Evolutionary conservation across 2,888 invertebrate species (phyloP).

Genomic region (Troides aeacus): DNA sequence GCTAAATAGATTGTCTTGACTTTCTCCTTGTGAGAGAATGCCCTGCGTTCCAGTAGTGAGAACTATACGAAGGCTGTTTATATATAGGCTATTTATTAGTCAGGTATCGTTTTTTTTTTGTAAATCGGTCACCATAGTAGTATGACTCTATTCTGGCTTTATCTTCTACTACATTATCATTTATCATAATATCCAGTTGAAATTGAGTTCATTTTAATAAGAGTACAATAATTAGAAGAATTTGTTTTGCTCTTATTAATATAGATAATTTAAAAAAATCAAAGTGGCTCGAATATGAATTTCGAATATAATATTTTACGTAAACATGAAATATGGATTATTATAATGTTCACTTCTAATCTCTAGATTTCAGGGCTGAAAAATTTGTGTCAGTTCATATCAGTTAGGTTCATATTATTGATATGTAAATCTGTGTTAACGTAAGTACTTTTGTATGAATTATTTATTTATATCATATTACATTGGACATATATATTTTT

Average conservation of each 20-base stretch:
- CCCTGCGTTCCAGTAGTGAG: too few species aligned
- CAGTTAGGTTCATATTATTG: neutral
- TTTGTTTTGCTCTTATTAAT: neutral
- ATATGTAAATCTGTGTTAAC: neutral
- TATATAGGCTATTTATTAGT: too few species aligned
- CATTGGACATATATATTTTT: neutral
- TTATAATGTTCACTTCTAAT: neutral
- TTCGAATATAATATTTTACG: neutral
- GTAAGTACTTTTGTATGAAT: neutral
- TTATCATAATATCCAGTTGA: too few species aligned
- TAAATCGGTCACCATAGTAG: too few species aligned
- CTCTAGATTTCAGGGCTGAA: slow-evolving; percentile 1
- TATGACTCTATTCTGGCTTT: too few species aligned
- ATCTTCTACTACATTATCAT: too few species aligned
- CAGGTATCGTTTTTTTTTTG: too few species aligned
- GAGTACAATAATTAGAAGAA: too few species aligned
- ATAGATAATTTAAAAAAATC: neutral
- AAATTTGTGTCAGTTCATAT: neutral
- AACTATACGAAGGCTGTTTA: too few species aligned
- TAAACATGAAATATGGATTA: neutral
- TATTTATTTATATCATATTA: neutral
- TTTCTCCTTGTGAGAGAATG: too few species aligned
- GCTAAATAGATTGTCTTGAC: too few species aligned
- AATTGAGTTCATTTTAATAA: too few species aligned
- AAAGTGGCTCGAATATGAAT: neutral